Conservation (phyloP, 1,140 invertebrate genomes). For the Sminthurinus signatus region DNA sequence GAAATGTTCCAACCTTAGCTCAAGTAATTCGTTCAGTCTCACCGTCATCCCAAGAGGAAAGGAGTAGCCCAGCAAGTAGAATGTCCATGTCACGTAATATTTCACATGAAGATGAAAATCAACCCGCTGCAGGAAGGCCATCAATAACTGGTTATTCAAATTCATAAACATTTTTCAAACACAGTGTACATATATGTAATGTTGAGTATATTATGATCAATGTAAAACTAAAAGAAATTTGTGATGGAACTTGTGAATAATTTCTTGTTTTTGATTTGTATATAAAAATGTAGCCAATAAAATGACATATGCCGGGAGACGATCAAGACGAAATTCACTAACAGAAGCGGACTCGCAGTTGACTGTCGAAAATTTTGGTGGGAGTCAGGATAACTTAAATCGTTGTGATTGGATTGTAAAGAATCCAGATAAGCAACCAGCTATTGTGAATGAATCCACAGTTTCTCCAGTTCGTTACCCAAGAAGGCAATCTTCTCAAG, state of each 20-base stretch:
- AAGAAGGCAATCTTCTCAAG: conserved; percentile 16
- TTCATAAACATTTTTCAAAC: no score
- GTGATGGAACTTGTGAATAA: no score
- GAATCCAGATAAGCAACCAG: conserved; percentile 71
- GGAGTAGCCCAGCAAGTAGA: conserved; percentile 40
- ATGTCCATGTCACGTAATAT: conserved; percentile 37
- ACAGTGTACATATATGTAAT: no score
- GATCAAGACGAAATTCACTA: conserved; percentile 74
- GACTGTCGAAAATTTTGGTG: conserved; percentile 86
- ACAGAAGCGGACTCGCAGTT: conserved; percentile 73
- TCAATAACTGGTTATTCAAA: no score
- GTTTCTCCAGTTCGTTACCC: conserved; percentile 32
- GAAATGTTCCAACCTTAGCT: conserved; percentile 68
- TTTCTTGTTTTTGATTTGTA: no score
- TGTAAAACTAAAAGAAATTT: no score
- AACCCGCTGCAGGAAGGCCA: conserved; percentile 65
- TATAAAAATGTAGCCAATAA: conserved; percentile 49
- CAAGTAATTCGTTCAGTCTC: conserved; percentile 51
- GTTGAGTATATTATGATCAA: no score
- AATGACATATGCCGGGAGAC: conserved; percentile 64
- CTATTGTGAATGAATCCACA: conserved; percentile 46
- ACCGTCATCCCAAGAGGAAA: conserved; percentile 44
- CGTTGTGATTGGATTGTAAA: conserved; percentile 51
- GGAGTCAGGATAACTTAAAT: conserved; percentile 62
- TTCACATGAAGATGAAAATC: conserved; percentile 38